Evolutionary conservation across 37 sponge, comb jelly and placozoan genomes (phyloP), one percentile per base, ranked within the genome.

Genomic region (Spongilla lacustris): DNA sequence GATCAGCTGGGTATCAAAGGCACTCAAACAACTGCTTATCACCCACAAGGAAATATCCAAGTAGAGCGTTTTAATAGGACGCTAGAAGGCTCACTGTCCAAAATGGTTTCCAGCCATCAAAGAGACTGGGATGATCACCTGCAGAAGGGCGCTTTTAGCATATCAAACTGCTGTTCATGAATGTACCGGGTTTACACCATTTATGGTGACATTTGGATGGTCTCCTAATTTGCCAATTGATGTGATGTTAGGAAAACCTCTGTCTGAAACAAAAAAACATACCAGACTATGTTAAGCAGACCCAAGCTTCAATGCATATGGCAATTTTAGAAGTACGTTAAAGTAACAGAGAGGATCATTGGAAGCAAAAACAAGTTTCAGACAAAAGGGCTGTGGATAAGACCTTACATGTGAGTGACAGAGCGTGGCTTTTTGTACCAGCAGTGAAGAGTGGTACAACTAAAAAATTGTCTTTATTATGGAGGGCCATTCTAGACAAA

Each of bases 11-110:
- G 86, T 5, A 69, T 85, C 22, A 37, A 76, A 12, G 23, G 41
- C 48, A 77, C 86, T 32, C 28, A 10, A 32, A 84, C 84, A 1
- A 35, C 84, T 74, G 84, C 84, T 30, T 84, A 84, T 68, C 85
- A 85, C 80, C 80, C 87, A 35, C 80, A 79, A 71, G 50, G 87
- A 4, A 86, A 86, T 38, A 80, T 71, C 28, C 87, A 86, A 50
- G 87, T 86, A 2, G 87, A 69, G 73, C 48, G 80, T 13, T 81
- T 81, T 31, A 85, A 85, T 71, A 50, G 71, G 50, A 85, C 79
- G 36, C 23, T 85, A 26, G 78, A 85, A 50, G 69, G 70, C 19
- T 77, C 77, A 69, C 48, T 85, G 48, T 30, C 86, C 24, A 85
- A 85, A 70, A 46, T 85, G 26, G 86, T 76, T 19, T 24, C 48